Evolutionary conservation across 2,113 vertebrate genomes (phyloP).

Genomic region (Heterochromis multidens): DNA sequence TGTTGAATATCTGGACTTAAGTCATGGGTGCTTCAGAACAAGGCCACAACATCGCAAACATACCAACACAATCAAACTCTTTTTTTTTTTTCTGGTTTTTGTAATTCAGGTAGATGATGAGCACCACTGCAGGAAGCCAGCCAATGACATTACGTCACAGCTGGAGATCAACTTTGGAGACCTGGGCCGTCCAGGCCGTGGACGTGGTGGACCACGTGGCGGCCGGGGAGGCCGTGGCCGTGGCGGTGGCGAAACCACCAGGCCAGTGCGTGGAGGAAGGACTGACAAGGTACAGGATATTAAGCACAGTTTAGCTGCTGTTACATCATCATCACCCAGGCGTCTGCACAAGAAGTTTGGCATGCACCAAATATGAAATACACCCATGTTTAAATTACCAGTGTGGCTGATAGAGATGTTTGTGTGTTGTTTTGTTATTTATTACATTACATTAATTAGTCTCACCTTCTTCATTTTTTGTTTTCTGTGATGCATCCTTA

Average conservation of each 20-base stretch:
- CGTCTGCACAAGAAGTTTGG: not conserved
- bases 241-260: slow-evolving; percentile 58
- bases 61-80: not conserved
- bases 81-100: slow-evolving; percentile 21
- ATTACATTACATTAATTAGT: not conserved
- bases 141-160: slow-evolving; percentile 97
- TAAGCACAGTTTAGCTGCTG: not conserved
- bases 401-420: not conserved
- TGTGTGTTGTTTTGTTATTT: not conserved
- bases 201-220: slow-evolving; percentile 90
- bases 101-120: slow-evolving; percentile 82
- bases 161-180: slow-evolving; percentile 99
- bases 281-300: slow-evolving; percentile 83
- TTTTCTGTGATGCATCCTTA: no score
- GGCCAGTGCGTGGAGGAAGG: slow-evolving; percentile 85
- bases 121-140: slow-evolving; percentile 95
- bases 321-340: not conserved
- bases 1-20: not conserved
- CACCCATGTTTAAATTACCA: not conserved
- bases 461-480: no score
- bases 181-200: slow-evolving; percentile 90
- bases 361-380: not conserved
- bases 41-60: not conserved
- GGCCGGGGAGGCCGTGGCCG: slow-evolving; percentile 63
- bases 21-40: fast-evolving